Evolutionary conservation across 2,113 vertebrate genomes (phyloP), one percentile per base, ranked within the genome.

Genomic region (Cephalopterus ornatus): DNA sequence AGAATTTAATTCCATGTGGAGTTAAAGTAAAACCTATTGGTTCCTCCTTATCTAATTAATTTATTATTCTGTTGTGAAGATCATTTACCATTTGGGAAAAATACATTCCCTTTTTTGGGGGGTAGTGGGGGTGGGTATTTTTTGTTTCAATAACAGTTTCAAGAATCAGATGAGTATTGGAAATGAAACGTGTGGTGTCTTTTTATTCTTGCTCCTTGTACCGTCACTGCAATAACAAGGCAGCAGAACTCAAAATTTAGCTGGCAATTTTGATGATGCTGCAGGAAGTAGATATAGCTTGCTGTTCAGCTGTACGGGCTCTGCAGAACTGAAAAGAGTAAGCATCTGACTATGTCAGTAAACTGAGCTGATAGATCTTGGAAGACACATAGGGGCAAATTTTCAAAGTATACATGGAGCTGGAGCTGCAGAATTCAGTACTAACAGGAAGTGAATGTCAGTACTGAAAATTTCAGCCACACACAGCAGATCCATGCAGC

Each of bases 261-360:
- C 86, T 72, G 83, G 93, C 77, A 92, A 90, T 98, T 97, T 94
- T 97, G 95, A 89, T 96, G 95, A 92, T 85, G 66, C 86, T 93
- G 88, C 87, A 92, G 85, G 50, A 90, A 93, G 77, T 2, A 42
- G 92, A 85, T 65, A 75, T 49, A 83, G 92, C 94, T 98, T 94
- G 93, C 95, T 96, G 91, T 96, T 96, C 89, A 95, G 89, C 85
- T 86, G 46, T 26, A 30, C 11, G 9, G 79, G 67, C 49, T 97
- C 94, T 92, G 88, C 95, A 92, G 92, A 14, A 8, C 68, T 70
- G 85, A 81, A 88, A 89, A 85, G 76, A 92, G 82, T 85, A 92
- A 96, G 83, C 83, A 47, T 95, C 86, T 93, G 96, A 94, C 74
- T 90, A 77, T 92, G 93, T 88, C 95, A 92, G 95, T 95, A 95